Conservation (phyloP, 2,797 vertebrate species). For the Cyclura pinguis region DNA sequence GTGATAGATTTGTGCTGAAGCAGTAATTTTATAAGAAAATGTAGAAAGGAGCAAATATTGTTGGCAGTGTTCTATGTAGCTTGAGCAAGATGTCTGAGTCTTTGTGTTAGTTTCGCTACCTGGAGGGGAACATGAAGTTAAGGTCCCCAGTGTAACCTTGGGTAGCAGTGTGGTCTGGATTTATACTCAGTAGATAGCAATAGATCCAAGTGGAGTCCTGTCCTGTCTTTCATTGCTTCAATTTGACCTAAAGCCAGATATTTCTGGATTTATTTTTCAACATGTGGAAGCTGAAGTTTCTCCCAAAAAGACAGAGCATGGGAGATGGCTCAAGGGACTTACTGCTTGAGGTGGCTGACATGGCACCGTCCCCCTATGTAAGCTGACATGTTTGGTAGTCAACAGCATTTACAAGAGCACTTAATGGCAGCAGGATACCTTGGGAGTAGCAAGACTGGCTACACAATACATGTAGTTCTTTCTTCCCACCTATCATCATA, state of each 20-base stretch:
- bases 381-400: not conserved
- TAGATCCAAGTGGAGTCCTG: not conserved
- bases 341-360: not conserved
- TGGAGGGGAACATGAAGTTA: not conserved
- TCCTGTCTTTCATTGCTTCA: not conserved
- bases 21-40: not conserved
- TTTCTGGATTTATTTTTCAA: not conserved
- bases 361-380: not conserved
- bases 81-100: not conserved
- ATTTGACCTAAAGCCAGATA: not conserved
- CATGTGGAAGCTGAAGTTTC: not conserved
- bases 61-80: not conserved
- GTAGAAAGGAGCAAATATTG: not conserved
- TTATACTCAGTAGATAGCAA: not conserved
- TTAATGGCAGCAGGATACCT: not conserved
- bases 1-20: slow-evolving; percentile 19
- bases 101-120: not conserved
- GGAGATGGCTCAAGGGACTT: not conserved
- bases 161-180: not conserved
- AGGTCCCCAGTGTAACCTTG: too few species aligned
- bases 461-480: not conserved
- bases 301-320: not conserved
- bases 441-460: not conserved
- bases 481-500: not conserved
- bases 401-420: not conserved